These are phyloP conservation scores for Brachionus manjavacas DNA, from an alignment of 1,140 invertebrate species.

Conservation along the genomic window DNA sequence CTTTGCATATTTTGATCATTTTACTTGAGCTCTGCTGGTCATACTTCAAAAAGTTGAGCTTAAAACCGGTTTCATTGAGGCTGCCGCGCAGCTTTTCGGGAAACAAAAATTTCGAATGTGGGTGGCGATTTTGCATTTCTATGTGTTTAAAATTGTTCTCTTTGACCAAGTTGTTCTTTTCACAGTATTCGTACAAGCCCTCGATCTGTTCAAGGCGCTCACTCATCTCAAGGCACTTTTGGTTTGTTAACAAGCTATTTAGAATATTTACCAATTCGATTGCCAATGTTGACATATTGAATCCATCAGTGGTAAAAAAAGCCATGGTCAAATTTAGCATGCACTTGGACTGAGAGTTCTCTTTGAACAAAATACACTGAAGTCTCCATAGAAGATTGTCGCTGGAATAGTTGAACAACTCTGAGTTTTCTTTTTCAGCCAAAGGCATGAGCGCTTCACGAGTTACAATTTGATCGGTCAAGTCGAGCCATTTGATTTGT, in stretches of 20 bases:
- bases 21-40: not conserved
- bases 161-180: slow-evolving; percentile 16
- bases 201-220: not conserved
- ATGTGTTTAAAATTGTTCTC: not conserved
- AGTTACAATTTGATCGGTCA: not conserved
- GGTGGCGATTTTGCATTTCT: not conserved
- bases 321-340: slow-evolving; percentile 9
- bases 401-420: not conserved
- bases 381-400: not conserved
- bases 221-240: slow-evolving; percentile 8
- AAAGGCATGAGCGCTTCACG: not conserved
- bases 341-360: not conserved
- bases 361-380: not conserved
- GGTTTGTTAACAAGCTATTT: not conserved
- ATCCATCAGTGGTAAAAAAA: slow-evolving; percentile 18
- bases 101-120: not conserved
- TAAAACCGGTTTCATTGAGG: slow-evolving; percentile 18
- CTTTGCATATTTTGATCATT: not conserved
- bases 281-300: not conserved
- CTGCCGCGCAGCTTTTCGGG: not conserved
- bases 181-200: not conserved
- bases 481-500: not conserved
- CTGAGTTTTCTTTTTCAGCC: not conserved
- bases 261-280: slow-evolving; percentile 8
- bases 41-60: not conserved